Evolutionary conservation across 2,113 vertebrate genomes (phyloP).

Genomic region (Irena cyanogastra): DNA sequence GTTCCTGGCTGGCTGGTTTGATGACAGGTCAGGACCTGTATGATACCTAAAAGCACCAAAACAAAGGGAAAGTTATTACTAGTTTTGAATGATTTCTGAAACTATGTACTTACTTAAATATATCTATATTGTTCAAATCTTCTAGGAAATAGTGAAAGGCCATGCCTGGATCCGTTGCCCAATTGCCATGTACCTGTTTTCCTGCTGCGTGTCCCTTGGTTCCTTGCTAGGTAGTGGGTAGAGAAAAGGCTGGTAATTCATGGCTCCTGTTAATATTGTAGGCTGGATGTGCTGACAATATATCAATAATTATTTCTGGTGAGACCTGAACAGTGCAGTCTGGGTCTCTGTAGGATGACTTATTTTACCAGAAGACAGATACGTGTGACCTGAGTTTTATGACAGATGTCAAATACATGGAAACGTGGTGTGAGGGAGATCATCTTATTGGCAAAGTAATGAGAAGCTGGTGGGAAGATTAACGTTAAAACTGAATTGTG

Average conservation of each 20-base stretch:
- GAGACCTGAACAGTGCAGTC: constrained; percentile 22
- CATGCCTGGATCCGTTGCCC: background rate
- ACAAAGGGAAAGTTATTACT: background rate
- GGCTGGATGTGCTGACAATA: constrained; percentile 69
- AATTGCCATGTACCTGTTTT: background rate
- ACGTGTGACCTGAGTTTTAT: constrained; percentile 69
- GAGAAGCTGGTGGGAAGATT: constrained; percentile 69
- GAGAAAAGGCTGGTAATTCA: constrained; percentile 63
- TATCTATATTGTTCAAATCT: background rate
- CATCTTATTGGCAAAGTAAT: constrained; percentile 75
- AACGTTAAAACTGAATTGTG: constrained; percentile 56
- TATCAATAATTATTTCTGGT: constrained; percentile 77
- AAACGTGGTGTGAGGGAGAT: constrained; percentile 72
- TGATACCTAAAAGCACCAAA: background rate
- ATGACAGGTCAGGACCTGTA: background rate
- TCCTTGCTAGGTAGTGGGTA: background rate
- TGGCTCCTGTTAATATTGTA: constrained; percentile 63
- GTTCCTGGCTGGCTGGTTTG: background rate
- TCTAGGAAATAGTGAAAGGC: background rate
- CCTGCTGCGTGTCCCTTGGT: background rate
- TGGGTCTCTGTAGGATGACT: constrained; percentile 63
- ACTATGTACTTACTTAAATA: background rate
- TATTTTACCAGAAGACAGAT: constrained; percentile 74
- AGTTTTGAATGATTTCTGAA: background rate
- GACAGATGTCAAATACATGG: constrained; percentile 75